Evolutionary conservation across 2,797 vertebrate genomes (phyloP).

Genomic region (Phoeniculus purpureus): DNA sequence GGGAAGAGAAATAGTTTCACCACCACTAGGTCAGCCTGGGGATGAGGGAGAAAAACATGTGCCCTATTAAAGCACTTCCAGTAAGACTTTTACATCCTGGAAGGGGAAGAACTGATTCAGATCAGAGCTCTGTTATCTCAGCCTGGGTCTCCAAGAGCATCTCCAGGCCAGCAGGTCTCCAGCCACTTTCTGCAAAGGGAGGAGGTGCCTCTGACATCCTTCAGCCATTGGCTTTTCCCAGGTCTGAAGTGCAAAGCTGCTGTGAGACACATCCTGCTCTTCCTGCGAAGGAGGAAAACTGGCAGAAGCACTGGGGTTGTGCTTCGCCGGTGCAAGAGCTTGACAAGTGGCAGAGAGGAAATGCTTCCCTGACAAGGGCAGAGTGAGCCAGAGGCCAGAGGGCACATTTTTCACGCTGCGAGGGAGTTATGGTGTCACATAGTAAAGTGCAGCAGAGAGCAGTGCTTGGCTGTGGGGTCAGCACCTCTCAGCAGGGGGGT

Average conservation of each 20-base stretch:
- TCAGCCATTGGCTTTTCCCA: not conserved
- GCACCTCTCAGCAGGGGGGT: accelerated
- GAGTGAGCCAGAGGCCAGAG: constrained; percentile 16
- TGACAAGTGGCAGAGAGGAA: not conserved
- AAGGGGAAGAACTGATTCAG: not conserved
- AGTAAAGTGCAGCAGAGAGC: not conserved
- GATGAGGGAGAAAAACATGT: not conserved
- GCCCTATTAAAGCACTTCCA: not conserved
- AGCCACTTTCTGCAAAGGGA: not conserved
- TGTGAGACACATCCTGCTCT: not conserved
- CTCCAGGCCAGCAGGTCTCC: not conserved
- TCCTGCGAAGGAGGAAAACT: not conserved
- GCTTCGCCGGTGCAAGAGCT: not conserved
- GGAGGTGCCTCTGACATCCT: not conserved
- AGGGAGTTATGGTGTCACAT: not conserved
- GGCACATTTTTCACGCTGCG: not conserved
- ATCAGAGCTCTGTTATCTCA: not conserved
- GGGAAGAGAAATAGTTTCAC: not conserved
- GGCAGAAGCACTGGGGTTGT: not conserved
- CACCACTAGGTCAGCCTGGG: not conserved
- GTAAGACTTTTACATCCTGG: not conserved
- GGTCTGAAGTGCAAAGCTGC: accelerated
- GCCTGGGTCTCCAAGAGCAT: not conserved
- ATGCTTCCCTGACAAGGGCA: not conserved
- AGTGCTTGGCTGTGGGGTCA: not conserved